Evolutionary conservation across 2,113 vertebrate genomes (phyloP), one percentile per base, ranked within the genome.

Genomic region (Corythaeola cristata): DNA sequence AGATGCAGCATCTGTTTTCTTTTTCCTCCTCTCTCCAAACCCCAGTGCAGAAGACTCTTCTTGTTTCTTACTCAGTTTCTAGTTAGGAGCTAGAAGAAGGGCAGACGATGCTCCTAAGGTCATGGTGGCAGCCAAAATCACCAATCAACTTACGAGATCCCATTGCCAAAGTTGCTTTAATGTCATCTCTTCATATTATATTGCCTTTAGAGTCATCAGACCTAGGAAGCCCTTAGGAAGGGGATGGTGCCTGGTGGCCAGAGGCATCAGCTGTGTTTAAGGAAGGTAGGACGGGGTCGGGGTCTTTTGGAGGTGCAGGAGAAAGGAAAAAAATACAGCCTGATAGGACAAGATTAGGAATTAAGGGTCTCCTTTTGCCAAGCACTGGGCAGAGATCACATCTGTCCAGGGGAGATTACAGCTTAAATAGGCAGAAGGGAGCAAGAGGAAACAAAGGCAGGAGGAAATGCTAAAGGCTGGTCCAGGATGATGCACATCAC

Each of bases 1-100:
- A 76, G 81, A 88, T 49, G 60, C 64, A 88, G 78, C 81, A 96
- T 95, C 88, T 93, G 91, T 95, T 95, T 85, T 96, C 60, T 62
- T 91, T 82, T 75, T 26, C 35, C 28, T 87, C 13, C 58, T 85
- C 60, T 49, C 60, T 82, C 53, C 69, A 93, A 94, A 49, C 16
- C 56, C 44, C 84, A 91, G 27, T 9, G 62, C 56, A 49, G 35
- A 88, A 79, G 45, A 58, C 20, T 35, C 55, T 71, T 93, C 64
- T 94, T 37, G 5, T 62, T 64, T 20, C 60, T 96, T 30, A 73
- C 26, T 26, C 60, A 53, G 27, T 94, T 95, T 85, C 64, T 35
- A 92, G 24, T 27, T 58, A 30, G 0, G 35, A 94, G 69, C 33
- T 44, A 71, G 37, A 67, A 56, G 47, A 69, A 74, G 49, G 14